These are phyloP conservation scores for Coluber constrictor DNA, from an alignment of 2,797 vertebrate genomes.

Conservation along the genomic window DNA sequence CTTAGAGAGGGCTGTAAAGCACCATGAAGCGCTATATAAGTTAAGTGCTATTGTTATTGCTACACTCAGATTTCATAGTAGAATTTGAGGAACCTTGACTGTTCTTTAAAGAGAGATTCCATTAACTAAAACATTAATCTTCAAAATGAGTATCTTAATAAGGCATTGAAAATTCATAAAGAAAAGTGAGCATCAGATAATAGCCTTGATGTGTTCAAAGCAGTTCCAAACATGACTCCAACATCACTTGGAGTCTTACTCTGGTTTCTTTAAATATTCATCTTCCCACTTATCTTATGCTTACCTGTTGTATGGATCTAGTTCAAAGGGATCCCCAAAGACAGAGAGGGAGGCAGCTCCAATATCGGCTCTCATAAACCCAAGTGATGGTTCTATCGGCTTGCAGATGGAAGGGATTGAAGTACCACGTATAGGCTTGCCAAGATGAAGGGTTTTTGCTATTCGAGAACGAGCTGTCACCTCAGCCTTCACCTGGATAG, in stretches of 20 bases:
- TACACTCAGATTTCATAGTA: not conserved
- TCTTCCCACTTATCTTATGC: not conserved
- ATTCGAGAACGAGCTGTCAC: constrained; percentile 80
- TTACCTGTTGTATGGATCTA: constrained; percentile 85
- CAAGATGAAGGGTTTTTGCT: constrained; percentile 82
- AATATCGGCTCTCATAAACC: constrained; percentile 89
- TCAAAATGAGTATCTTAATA: not conserved
- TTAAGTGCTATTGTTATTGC: not conserved
- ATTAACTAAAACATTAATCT: not conserved
- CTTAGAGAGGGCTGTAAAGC: not conserved
- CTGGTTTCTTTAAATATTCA: not conserved
- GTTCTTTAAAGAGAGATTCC: not conserved
- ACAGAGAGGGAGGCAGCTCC: constrained; percentile 91
- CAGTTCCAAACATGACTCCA: not conserved
- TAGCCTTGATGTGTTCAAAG: not conserved
- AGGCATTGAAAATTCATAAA: not conserved
- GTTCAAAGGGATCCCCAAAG: constrained; percentile 88
- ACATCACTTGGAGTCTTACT: not conserved
- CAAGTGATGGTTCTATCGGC: constrained; percentile 80
- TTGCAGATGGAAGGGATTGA: constrained; percentile 83
- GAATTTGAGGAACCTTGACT: not conserved
- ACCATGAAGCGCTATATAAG: not conserved
- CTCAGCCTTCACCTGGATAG: constrained; percentile 67
- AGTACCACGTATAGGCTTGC: constrained; percentile 72
- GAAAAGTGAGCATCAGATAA: not conserved